Conservation (phyloP, 1,140 invertebrate genomes). For the Anadara kagoshimensis region DNA sequence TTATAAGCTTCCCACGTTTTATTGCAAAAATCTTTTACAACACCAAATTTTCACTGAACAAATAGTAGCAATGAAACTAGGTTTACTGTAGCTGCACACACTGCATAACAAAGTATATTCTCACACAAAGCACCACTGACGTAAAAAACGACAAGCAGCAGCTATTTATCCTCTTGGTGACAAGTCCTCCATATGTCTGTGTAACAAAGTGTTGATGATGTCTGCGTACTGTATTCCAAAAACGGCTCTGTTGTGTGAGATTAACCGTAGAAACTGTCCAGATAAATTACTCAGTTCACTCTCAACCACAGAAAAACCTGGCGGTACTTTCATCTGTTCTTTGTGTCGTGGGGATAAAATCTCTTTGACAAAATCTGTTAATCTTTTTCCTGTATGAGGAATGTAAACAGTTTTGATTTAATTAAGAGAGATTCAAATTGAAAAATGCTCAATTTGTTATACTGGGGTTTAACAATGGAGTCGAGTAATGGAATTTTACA, state of each 20-base stretch:
- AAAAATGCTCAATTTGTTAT: too few relatives aligned
- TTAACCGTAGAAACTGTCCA: constrained; percentile 85
- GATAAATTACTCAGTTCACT: constrained; percentile 83
- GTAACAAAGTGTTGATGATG: constrained; percentile 62
- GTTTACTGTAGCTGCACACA: too few relatives aligned
- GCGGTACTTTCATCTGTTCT: constrained; percentile 84
- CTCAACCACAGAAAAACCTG: constrained; percentile 84
- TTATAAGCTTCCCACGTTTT: too few relatives aligned
- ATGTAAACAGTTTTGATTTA: constrained; percentile 13
- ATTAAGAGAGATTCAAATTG: neutral
- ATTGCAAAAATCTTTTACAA: too few relatives aligned
- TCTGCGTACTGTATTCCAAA: constrained; percentile 88
- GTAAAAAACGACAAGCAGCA: too few relatives aligned
- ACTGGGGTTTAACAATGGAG: too few relatives aligned
- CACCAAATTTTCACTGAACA: too few relatives aligned
- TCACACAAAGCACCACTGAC: neutral
- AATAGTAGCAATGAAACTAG: too few relatives aligned
- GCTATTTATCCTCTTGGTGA: constrained; percentile 26
- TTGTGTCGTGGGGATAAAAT: constrained; percentile 82
- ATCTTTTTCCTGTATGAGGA: constrained; percentile 79
- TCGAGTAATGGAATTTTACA: too few relatives aligned
- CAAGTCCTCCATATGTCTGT: constrained; percentile 33
- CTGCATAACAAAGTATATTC: neutral
- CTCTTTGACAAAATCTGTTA: constrained; percentile 84
- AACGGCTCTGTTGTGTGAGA: constrained; percentile 89